Percentiles rank a stretch among this genome's conserved stretches.
Evolutionary conservation across 2,797 vertebrate species (phyloP).

Genomic region (Chromis chromis): DNA sequence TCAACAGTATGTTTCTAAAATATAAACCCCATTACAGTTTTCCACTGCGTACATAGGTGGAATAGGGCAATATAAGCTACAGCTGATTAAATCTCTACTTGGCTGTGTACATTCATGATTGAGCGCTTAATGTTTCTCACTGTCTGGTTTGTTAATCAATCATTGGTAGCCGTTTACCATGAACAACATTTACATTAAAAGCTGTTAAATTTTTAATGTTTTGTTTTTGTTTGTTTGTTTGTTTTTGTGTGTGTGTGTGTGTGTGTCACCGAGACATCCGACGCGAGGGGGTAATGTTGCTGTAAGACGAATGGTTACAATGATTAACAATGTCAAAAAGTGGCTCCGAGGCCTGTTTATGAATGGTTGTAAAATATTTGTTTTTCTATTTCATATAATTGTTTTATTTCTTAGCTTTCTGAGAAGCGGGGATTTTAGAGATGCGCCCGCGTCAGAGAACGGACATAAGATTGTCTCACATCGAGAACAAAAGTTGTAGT

Average conservation of each 20-base stretch:
- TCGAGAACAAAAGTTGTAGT: slow-evolving; percentile 80
- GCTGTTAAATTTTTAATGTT: slow-evolving; percentile 48
- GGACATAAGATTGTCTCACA: slow-evolving; percentile 75
- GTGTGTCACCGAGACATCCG: slow-evolving; percentile 36
- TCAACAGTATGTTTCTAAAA: slow-evolving; percentile 70
- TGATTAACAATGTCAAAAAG: slow-evolving; percentile 64
- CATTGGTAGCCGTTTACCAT: slow-evolving; percentile 61
- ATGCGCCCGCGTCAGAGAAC: slow-evolving; percentile 58
- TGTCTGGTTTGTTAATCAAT: slow-evolving; percentile 62
- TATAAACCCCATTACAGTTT: slow-evolving; percentile 18
- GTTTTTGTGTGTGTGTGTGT: slow-evolving; percentile 35
- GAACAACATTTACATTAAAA: slow-evolving; percentile 67
- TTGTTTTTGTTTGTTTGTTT: slow-evolving; percentile 24
- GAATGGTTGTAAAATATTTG: slow-evolving; percentile 80
- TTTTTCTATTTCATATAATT: slow-evolving; percentile 65
- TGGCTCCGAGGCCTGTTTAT: slow-evolving; percentile 60
- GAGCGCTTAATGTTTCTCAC: slow-evolving; percentile 70
- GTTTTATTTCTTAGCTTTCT: slow-evolving; percentile 78
- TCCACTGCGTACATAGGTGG: slow-evolving; percentile 21
- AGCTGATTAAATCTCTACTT: slow-evolving; percentile 53
- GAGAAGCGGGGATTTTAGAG: slow-evolving; percentile 69
- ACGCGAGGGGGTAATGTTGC: slow-evolving; percentile 41
- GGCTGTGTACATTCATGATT: slow-evolving; percentile 59
- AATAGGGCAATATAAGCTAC: slow-evolving; percentile 39
- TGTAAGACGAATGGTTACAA: slow-evolving; percentile 51